Conservation (phyloP, 2,113 vertebrate genomes). For the Larimichthys polyactis region DNA sequence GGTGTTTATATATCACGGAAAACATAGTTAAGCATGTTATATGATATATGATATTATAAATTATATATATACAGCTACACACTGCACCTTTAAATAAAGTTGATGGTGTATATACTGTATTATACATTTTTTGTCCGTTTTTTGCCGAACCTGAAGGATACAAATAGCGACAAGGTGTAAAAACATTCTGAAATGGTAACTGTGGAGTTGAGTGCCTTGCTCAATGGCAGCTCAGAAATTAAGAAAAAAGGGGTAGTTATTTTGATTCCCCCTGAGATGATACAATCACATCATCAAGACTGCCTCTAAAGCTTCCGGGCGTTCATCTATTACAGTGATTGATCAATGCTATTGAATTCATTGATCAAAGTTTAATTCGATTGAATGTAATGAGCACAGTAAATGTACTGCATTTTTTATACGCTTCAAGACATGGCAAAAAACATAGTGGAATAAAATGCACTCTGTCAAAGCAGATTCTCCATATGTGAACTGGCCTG, state of each 20-base stretch:
- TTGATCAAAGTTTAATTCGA: background rate
- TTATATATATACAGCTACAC: no score
- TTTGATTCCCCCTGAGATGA: conserved; percentile 31
- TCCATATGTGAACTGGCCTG: background rate
- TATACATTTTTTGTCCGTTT: no score
- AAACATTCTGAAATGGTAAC: background rate
- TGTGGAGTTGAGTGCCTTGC: conserved; percentile 7
- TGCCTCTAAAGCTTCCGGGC: background rate
- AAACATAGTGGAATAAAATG: background rate
- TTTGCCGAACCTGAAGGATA: no score
- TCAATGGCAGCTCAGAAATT: conserved; percentile 15
- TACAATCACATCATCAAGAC: background rate
- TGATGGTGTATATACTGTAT: no score
- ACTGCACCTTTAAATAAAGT: no score
- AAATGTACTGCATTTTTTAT: background rate
- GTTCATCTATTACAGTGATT: background rate
- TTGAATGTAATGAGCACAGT: background rate
- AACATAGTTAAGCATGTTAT: no score
- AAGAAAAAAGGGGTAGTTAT: conserved; percentile 14
- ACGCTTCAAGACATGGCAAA: background rate
- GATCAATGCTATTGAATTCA: background rate
- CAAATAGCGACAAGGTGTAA: no score
- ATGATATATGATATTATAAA: no score
- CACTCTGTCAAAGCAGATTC: background rate
- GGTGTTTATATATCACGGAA: no score